Conservation (phyloP, 2,113 vertebrate genomes). For the Galeopterus variegatus region DNA sequence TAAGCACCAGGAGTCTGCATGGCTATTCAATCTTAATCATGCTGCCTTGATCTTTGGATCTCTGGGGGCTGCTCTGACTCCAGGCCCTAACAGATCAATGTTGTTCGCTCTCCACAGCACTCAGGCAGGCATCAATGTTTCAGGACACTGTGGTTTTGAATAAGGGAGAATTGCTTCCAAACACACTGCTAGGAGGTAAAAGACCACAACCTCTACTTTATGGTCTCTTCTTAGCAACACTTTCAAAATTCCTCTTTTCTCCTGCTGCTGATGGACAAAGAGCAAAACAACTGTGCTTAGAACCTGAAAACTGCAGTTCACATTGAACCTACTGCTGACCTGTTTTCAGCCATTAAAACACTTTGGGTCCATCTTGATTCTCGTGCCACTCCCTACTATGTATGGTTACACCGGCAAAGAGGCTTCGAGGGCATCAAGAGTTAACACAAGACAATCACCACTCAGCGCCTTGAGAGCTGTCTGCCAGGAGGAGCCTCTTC, state of each 20-base stretch:
- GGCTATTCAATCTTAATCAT: background rate
- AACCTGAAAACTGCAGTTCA: background rate
- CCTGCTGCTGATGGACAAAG: background rate
- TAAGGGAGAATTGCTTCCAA: background rate
- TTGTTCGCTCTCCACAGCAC: background rate
- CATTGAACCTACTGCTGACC: slow-evolving; percentile 34
- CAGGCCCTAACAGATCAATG: too few species aligned
- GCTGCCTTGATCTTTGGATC: background rate
- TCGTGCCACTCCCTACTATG: background rate
- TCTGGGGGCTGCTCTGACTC: background rate
- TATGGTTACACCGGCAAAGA: background rate
- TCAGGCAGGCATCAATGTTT: background rate
- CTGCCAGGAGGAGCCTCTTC: slow-evolving; percentile 58
- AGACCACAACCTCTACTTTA: background rate
- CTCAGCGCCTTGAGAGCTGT: slow-evolving; percentile 33
- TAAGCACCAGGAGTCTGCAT: background rate
- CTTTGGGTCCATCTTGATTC: background rate
- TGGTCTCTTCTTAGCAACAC: background rate
- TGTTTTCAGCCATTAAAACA: slow-evolving; percentile 45
- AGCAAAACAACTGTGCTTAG: slow-evolving; percentile 36
- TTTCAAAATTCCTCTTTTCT: slow-evolving; percentile 40
- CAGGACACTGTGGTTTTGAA: background rate
- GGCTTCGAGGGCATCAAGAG: background rate
- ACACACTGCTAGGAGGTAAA: background rate
- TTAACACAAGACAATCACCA: slow-evolving; percentile 29